Evolutionary conservation across 1,140 invertebrate species (phyloP), one percentile per base, ranked within the genome.

Genomic region (Bombus turneri): DNA sequence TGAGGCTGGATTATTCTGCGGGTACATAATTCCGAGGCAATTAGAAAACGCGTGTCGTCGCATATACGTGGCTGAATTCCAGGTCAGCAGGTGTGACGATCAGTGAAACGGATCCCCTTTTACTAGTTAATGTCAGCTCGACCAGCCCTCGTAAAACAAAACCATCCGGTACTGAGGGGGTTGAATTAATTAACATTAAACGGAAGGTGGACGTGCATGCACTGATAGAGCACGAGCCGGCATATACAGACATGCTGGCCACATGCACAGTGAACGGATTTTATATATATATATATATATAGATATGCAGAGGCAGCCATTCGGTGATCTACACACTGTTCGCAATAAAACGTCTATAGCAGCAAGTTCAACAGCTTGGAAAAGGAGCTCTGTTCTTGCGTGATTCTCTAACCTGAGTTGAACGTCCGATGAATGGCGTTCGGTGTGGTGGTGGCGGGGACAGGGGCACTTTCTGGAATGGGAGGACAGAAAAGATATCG

Each of bases 381-480:
- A 90, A 86, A 89, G 90, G 90, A 90, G 66, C 91, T 78, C 88
- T 89, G 89, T 88, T 92, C 79, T 91, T 91, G 91, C 92, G 91
- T 91, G 86, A 92, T 91, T 94, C 93, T 94, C 93, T 94, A 94
- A 94, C 93, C 93, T 94, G 93, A 93, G 87, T 91, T 92, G 91
- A 93, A 93, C 86, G 91, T 94, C 93, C 93, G 92, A 81, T 88
- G 93, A 91, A 93, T 92, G 88, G 92, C 91, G 90, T 93, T 92
- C 89, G 93, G 88, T 90, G 92, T 93, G 90, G 91, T 91, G 90
- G 89, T 92, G 90, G 89, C 93, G 81, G 91, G 92, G 92, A 93
- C 93, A 92, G 90, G 91, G 91, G 91, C 93, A 92, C 91, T 93
- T 91, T 92, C 93, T 94, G 93, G 90, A 93, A 92, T 78, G 90